These are phyloP conservation scores for Leptogaster cylindrica DNA, from an alignment of 2,888 invertebrate species.

Conservation along the genomic window DNA sequence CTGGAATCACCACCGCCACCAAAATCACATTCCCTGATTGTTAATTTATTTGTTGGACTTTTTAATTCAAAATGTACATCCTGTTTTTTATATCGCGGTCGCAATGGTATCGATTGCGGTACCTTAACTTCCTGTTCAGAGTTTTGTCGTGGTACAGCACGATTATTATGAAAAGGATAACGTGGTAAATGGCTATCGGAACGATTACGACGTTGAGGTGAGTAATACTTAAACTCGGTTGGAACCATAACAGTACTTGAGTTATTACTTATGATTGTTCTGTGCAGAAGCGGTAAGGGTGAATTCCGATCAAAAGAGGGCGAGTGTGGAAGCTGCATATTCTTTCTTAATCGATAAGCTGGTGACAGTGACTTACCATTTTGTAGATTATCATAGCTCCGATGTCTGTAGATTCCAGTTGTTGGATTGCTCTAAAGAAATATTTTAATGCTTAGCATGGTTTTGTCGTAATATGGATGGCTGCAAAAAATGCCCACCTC, in stretches of 20 bases:
- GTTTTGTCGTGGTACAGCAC: constrained; percentile 57
- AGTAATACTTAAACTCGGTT: constrained; percentile 60
- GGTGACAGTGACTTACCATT: constrained; percentile 62
- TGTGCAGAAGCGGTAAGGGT: constrained; percentile 60
- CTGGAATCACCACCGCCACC: constrained; percentile 63
- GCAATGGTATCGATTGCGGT: constrained; percentile 59
- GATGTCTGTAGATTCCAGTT: constrained; percentile 59
- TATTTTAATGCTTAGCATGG: constrained; percentile 1
- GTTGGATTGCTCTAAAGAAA: constrained; percentile 53
- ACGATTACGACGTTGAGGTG: constrained; percentile 56
- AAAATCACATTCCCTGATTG: constrained; percentile 62
- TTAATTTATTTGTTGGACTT: constrained; percentile 60
- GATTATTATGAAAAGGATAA: constrained; percentile 60
- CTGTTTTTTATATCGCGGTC: constrained; percentile 58
- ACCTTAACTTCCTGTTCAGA: constrained; percentile 59
- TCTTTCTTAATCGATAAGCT: constrained; percentile 57
- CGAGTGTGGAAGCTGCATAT: constrained; percentile 59
- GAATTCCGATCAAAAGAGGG: constrained; percentile 61
- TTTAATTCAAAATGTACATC: constrained; percentile 60
- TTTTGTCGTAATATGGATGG: not conserved
- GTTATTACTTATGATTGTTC: constrained; percentile 49
- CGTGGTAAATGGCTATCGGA: constrained; percentile 55
- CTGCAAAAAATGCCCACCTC: constrained; percentile 57
- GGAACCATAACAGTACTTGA: constrained; percentile 57
- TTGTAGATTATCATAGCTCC: constrained; percentile 63